phyloP scores from a whole-genome alignment of 2,797 vertebrate genomes.

The Podargus strigoides region DNA sequence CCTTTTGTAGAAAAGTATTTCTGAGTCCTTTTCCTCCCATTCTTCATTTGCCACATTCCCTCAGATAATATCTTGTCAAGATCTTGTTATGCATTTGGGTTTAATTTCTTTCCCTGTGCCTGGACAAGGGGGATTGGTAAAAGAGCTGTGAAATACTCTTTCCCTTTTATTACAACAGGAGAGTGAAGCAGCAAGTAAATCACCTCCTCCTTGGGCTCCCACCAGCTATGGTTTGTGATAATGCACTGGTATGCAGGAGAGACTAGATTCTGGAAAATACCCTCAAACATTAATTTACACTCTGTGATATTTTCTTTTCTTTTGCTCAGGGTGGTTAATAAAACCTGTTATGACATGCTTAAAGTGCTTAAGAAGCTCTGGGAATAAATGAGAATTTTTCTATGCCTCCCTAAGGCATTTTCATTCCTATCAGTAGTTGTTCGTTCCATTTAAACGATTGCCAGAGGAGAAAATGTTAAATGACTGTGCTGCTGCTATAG shows the following conservation, averaged over 20 bases:
- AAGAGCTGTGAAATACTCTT: not conserved
- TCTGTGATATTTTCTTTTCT: slow-evolving; percentile 45
- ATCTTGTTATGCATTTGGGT: not conserved
- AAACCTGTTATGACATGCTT: slow-evolving; percentile 50
- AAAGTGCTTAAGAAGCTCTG: slow-evolving; percentile 59
- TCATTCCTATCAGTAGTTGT: slow-evolving; percentile 42
- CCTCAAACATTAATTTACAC: slow-evolving; percentile 41
- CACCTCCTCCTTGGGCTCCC: not conserved
- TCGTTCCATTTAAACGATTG: slow-evolving; percentile 54
- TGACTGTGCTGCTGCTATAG: slow-evolving; percentile 26
- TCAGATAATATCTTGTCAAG: not conserved
- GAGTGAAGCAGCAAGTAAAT: slow-evolving; percentile 26
- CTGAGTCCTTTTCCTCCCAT: no score
- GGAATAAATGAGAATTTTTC: slow-evolving; percentile 63
- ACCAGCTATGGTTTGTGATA: slow-evolving; percentile 22
- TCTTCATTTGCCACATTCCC: no score
- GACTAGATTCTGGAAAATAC: slow-evolving; percentile 3
- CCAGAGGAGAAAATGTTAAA: slow-evolving; percentile 23
- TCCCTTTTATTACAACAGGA: slow-evolving; percentile 25
- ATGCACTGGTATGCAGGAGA: not conserved
- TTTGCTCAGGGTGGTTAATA: slow-evolving; percentile 44
- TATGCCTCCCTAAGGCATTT: slow-evolving; percentile 27
- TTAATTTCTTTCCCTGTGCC: slow-evolving; percentile 10
- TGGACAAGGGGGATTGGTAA: not conserved
- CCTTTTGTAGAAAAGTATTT: no score